Conservation (phyloP, 2,113 vertebrate species). For the Salminus brasiliensis region DNA sequence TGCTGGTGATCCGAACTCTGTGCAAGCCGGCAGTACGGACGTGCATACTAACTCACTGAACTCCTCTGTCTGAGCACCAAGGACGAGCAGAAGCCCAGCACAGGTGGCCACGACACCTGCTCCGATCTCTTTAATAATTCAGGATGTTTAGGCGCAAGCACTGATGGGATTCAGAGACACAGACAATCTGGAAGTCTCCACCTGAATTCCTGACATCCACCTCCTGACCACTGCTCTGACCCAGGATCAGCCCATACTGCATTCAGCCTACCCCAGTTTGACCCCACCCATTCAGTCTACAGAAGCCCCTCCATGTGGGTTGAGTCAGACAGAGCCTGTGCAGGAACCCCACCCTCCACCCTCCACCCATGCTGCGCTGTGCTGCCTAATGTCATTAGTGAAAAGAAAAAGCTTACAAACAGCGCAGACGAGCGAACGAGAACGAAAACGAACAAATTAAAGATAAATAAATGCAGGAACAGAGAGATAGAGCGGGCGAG, state of each 20-base stretch:
- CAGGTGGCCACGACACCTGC: constrained; percentile 47
- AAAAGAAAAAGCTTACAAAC: constrained; percentile 32
- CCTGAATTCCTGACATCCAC: too few relatives aligned
- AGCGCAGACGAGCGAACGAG: constrained; percentile 41
- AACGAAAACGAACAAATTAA: constrained; percentile 57
- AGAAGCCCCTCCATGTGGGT: too few relatives aligned
- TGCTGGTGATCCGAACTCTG: constrained; percentile 18
- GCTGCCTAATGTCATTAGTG: constrained; percentile 38
- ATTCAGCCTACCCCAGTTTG: not conserved
- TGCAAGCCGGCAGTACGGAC: constrained; percentile 3
- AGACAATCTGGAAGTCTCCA: not conserved
- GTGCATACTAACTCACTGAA: constrained; percentile 23
- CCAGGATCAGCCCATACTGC: too few relatives aligned
- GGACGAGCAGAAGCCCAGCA: constrained; percentile 39
- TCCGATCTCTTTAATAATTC: constrained; percentile 44
- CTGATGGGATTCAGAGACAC: constrained; percentile 29
- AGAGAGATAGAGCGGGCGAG: constrained; percentile 62
- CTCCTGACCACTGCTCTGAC: too few relatives aligned
- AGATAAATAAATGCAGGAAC: constrained; percentile 71
- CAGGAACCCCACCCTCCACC: too few relatives aligned
- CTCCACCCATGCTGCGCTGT: not conserved
- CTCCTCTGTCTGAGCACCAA: constrained; percentile 18
- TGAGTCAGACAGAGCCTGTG: too few relatives aligned
- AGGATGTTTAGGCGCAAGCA: constrained; percentile 34
- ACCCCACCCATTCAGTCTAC: too few relatives aligned